Percentiles rank a stretch among this genome's conserved stretches.
Conservation (phyloP, 1,140 invertebrate genomes). For the Coenobita brevimanus region DNA sequence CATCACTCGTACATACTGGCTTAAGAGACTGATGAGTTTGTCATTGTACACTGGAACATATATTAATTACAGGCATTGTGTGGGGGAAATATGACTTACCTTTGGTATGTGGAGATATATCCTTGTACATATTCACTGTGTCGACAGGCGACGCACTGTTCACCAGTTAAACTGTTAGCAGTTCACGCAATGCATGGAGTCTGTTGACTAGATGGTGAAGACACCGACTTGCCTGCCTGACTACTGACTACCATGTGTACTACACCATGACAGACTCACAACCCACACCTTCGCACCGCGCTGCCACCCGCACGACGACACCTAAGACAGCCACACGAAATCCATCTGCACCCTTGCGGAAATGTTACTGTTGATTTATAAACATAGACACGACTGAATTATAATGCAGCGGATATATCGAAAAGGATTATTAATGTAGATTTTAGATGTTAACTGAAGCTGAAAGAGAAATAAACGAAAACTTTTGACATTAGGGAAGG, state of each 20-base stretch:
- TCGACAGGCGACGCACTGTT: slow-evolving; percentile 35
- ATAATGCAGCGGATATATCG: background rate
- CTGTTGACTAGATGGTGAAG: slow-evolving; percentile 48
- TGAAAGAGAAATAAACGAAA: background rate
- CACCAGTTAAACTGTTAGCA: slow-evolving; percentile 30
- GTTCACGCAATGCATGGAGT: slow-evolving; percentile 44
- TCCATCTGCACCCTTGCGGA: too few relatives aligned
- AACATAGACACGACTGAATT: too few relatives aligned
- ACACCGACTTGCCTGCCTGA: slow-evolving; percentile 32
- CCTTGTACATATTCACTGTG: slow-evolving; percentile 42
- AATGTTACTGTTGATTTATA: too few relatives aligned
- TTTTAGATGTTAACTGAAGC: background rate
- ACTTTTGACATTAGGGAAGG: slow-evolving; percentile 7
- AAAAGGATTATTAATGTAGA: background rate
- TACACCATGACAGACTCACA: slow-evolving; percentile 31
- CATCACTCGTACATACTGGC: too few relatives aligned
- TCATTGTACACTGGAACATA: too few relatives aligned
- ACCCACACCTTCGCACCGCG: background rate
- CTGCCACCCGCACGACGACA: background rate
- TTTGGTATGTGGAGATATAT: slow-evolving; percentile 50
- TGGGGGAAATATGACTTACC: too few relatives aligned
- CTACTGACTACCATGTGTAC: slow-evolving; percentile 57
- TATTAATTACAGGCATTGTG: too few relatives aligned
- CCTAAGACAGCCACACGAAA: too few relatives aligned
- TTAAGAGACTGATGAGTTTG: too few relatives aligned